Conservation (phyloP, 2,113 vertebrate genomes). For the Corythaixoides concolor region DNA sequence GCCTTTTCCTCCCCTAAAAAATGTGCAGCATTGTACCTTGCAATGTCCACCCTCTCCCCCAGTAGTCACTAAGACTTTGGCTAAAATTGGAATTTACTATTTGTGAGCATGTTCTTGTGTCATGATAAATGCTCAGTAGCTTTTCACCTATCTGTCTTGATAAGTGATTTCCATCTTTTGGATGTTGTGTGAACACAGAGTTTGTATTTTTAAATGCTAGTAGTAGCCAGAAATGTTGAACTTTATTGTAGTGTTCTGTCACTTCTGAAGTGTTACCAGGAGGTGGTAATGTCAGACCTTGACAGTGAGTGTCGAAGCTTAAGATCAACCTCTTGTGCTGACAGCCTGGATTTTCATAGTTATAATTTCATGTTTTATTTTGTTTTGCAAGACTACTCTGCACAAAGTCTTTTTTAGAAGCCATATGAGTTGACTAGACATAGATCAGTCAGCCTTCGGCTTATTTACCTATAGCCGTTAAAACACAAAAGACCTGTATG, state of each 20-base stretch:
- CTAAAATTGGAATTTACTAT: not conserved
- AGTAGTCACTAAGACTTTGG: not conserved
- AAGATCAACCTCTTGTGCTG: not conserved
- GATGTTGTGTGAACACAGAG: not conserved
- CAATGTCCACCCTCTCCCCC: fast-evolving
- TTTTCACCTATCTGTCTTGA: not conserved
- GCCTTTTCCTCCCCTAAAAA: not conserved
- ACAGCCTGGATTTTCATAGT: not conserved
- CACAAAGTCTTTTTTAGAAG: not conserved
- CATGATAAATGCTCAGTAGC: not conserved
- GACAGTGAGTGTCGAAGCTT: not conserved
- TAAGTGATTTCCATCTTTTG: not conserved
- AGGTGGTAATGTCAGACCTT: not conserved
- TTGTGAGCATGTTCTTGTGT: not conserved
- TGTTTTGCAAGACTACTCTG: not conserved
- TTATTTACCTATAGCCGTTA: not conserved
- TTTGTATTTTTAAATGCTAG: not conserved
- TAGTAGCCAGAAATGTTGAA: not conserved
- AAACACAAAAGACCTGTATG: not conserved
- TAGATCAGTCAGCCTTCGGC: not conserved
- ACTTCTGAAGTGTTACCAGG: not conserved
- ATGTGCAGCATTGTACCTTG: not conserved
- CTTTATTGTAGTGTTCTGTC: not conserved
- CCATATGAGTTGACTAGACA: not conserved
- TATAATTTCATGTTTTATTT: not conserved